Percentiles rank a stretch among this genome's conserved stretches.
These are phyloP conservation scores for Lycocerus yunnanus DNA, from an alignment of 2,888 invertebrate species.

Conservation along the genomic window DNA sequence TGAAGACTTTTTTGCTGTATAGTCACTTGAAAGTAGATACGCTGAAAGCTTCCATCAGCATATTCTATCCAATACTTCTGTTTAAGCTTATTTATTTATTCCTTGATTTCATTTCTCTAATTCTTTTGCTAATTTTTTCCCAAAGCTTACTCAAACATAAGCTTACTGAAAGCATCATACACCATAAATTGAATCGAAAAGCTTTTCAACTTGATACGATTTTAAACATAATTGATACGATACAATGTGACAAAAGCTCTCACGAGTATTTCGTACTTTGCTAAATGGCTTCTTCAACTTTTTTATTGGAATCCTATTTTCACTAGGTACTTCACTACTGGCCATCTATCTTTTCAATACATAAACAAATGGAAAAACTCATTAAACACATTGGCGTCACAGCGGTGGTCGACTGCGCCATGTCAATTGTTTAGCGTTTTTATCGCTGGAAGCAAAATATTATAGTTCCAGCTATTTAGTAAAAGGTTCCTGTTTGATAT, in stretches of 20 bases:
- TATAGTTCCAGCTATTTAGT: background rate
- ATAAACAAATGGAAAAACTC: background rate
- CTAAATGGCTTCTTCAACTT: background rate
- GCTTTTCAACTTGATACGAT: background rate
- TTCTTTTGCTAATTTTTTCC: background rate
- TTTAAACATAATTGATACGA: background rate
- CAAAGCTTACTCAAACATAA: background rate
- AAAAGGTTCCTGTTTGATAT: background rate
- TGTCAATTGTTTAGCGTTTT: background rate
- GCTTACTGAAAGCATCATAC: background rate
- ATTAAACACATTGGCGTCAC: background rate
- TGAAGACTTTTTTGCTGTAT: conserved; percentile 19
- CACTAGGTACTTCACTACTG: background rate
- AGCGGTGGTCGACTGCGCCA: background rate
- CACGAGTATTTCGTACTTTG: background rate
- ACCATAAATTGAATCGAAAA: background rate
- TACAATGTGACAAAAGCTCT: background rate
- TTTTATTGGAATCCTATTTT: background rate
- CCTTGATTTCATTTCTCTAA: background rate
- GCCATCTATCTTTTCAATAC: background rate
- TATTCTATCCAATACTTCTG: background rate
- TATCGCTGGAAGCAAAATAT: background rate
- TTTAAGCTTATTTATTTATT: conserved; percentile 1
- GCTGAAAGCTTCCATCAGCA: conserved; percentile 21
- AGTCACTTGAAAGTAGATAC: conserved; percentile 25